Base-by-base conservation (phyloP, 2,113 vertebrate species). In the Aix galericulata region DNA sequence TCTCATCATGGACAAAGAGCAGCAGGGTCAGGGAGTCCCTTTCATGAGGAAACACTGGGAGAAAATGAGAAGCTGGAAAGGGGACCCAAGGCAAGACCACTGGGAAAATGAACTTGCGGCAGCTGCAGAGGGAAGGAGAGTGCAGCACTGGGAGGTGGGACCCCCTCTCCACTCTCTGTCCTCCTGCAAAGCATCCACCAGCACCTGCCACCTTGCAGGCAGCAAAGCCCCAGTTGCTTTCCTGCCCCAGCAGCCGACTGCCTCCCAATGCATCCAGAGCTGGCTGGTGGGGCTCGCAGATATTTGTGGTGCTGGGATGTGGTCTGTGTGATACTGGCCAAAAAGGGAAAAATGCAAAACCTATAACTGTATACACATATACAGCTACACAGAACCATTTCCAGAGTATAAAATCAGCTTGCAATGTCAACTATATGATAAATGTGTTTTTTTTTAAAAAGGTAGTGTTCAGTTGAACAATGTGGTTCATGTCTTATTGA, bases 241-340 rank as follows among this genome's bases (percentile, higher is more conserved):
- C 63, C 44, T 80, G 23, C 17, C 18, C 2, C 68, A 27, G 21
- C 27, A 59, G 10, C 20, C 8, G 2, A 4, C 21, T 77, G 13
- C 38, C 73, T 66, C 60, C 7, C n/a, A 9, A 15, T 13, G 18
- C 1, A 1, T 50, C 50, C 44, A 3, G 50, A 71, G n/a, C 32
- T 74, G 32, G 17, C 40, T 80, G 60, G 15, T 0, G 0, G 17
- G 11, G 36, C 16, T 68, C 0, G 0, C 27, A 6, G 6, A 38
- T 29, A 13, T 44, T 15, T 67, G 40, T 67, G 40, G 38, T 44
- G 40, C 52, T 17, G 26, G 34, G 34, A 29, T 46, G 8, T 8
- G 16, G n/a, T n/a, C 27, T 81, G 31, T 71, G 40, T 23, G 23
- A 46, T 7, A 20, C 12, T 26, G 52, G 25, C 1, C 3, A 29